Percentiles rank a stretch among this genome's conserved stretches.
phyloP scores from a whole-genome alignment of 2,888 invertebrate genomes.

The Coecobrya sp. region DNA sequence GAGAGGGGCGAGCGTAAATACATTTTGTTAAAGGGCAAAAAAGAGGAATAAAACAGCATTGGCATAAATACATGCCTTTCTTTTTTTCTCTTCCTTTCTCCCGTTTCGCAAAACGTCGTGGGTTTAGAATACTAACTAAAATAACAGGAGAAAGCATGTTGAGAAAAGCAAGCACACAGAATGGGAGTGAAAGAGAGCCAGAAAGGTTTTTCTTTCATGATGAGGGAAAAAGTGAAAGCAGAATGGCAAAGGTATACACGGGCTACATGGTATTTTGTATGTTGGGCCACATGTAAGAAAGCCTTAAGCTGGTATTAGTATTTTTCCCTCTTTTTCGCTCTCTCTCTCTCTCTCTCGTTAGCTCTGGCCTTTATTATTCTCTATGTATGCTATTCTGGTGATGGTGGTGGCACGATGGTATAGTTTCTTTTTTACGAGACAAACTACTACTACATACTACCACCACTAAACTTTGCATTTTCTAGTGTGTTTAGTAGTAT shows the following conservation, averaged over 20 bases:
- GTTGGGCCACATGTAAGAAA: conserved; percentile 60
- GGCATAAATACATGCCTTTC: conserved; percentile 61
- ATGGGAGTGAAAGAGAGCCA: conserved; percentile 7
- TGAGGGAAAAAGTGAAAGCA: conserved; percentile 62
- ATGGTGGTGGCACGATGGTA: conserved; percentile 20
- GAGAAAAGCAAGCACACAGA: conserved; percentile 28
- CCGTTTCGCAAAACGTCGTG: conserved; percentile 9
- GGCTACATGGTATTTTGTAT: conserved; percentile 36
- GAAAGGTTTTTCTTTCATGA: conserved; percentile 67
- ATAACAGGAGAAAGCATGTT: conserved; percentile 35
- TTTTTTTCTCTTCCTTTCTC: conserved; percentile 8
- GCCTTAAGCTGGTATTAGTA: conserved; percentile 59
- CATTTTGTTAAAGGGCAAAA: conserved; percentile 53
- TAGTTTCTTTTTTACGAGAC: conserved; percentile 54
- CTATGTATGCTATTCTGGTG: conserved; percentile 16
- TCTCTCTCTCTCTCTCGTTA: conserved; percentile 13
- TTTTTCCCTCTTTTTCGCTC: conserved; percentile 50
- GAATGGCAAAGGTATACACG: conserved; percentile 47
- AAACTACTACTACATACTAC: conserved; percentile 32
- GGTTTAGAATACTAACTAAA: conserved; percentile 54
- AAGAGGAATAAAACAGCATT: conserved; percentile 51
- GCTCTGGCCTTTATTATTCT: conserved; percentile 6
- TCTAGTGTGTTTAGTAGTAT: conserved; percentile 25
- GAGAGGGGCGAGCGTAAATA: conserved; percentile 31
- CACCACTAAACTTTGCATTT: conserved; percentile 37